Conservation (phyloP, 2,797 vertebrate genomes). For the Remorina albescens region DNA sequence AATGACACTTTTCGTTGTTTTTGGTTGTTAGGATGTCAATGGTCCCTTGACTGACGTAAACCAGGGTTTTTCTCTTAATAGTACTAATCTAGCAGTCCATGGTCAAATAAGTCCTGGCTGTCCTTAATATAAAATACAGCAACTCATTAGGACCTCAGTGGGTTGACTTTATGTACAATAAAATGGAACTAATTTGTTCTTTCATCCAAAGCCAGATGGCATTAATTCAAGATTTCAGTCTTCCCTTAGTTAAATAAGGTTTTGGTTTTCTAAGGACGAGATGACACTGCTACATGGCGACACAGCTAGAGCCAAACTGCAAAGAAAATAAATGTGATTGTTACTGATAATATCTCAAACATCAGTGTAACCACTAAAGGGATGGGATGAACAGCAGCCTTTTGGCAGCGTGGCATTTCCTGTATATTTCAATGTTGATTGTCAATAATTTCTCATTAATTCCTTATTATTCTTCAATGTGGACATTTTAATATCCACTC, state of each 20-base stretch:
- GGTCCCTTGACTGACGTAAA: constrained; percentile 45
- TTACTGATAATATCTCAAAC: constrained; percentile 17
- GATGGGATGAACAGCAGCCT: neutral
- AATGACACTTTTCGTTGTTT: constrained; percentile 46
- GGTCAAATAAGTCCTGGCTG: constrained; percentile 45
- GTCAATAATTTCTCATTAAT: neutral
- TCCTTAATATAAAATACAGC: constrained; percentile 58
- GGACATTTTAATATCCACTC: constrained; percentile 6
- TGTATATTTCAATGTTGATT: no score
- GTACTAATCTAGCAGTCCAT: constrained; percentile 48
- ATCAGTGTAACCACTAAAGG: neutral
- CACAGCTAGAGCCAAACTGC: neutral
- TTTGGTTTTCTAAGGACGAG: constrained; percentile 29
- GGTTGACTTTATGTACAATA: constrained; percentile 42
- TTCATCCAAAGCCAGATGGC: constrained; percentile 45
- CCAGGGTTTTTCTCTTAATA: constrained; percentile 31
- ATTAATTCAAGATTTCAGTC: constrained; percentile 45
- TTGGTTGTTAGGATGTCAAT: constrained; percentile 53
- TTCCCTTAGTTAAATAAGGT: constrained; percentile 23
- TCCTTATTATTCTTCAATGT: constrained; percentile 25
- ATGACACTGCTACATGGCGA: constrained; percentile 32
- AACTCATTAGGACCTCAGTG: constrained; percentile 61
- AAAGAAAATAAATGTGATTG: constrained; percentile 17
- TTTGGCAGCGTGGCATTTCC: neutral
- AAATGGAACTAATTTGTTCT: constrained; percentile 64